Base-by-base conservation (phyloP, 2,888 invertebrate genomes). In the Artemia sinica region DNA sequence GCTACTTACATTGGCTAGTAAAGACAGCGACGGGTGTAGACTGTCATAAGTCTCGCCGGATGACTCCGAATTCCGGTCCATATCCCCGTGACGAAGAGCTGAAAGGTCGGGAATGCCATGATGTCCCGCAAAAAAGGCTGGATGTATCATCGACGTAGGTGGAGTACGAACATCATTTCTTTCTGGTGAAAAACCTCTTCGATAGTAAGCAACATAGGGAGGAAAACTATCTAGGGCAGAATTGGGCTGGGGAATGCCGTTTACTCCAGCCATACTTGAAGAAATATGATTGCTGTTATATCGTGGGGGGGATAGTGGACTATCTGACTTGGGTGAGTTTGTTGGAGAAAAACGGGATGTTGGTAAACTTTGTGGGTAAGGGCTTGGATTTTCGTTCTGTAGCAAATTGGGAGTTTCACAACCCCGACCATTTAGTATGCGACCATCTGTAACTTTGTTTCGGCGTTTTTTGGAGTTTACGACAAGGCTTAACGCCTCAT, bases 391-490 rank as follows among this genome's bases (percentile, higher is more conserved):
- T 72, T 72, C 79, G 79, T 70, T 78, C 78, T n/a, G 63, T 28
- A 18, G 63, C 63, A 58, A 18, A 28, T 58, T 58, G n/a, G 63
- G 63, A 18, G 63, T 58, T n/a, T 58, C 63, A 11, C 63, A 58
- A 58, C 63, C 12, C 10, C 63, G 63, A 18, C 63, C 63, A 41
- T 41, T 41, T 50, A 92, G 91, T 74, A 93, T 89, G 74, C 93
- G 83, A 69, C 92, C 91, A 77, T 93, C 93, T 52, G 95, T 95
- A 75, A 94, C 81, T 87, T 96, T 96, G 77, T 95, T 94, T 69
- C 96, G 84, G 81, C 94, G 95, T 83, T 94, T 95, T 80, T 94
- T 94, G 3, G 91, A 91, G 66, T 91, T 89, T 74, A 95, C 92
- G 71, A 96, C 94, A 75, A 95, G 83, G 77, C 93, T 92, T 70